phyloP scores from a whole-genome alignment of 2,113 vertebrate genomes.

The Rhegmatorhina hoffmannsi region DNA sequence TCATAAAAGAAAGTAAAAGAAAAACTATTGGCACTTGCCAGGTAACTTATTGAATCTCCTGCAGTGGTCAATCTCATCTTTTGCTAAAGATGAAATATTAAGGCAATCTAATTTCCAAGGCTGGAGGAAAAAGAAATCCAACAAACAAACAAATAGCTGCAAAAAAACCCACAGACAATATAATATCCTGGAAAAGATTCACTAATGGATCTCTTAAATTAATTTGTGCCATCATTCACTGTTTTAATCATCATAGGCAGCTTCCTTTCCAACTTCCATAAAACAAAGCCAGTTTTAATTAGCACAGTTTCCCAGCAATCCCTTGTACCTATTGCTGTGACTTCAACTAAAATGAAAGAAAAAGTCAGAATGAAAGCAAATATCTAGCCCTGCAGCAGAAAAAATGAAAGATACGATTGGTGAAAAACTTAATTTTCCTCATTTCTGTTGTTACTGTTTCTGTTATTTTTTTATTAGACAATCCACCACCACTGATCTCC shows the following conservation, averaged over 20 bases:
- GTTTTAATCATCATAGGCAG: slow-evolving; percentile 38
- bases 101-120: background rate
- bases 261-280: slow-evolving; percentile 15
- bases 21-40: background rate
- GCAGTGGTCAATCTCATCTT: background rate
- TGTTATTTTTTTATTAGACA: background rate
- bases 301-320: background rate
- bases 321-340: background rate
- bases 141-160: background rate
- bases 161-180: background rate
- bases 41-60: background rate
- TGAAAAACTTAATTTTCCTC: background rate
- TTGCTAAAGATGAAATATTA: background rate
- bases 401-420: background rate
- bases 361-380: background rate
- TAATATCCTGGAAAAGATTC: background rate
- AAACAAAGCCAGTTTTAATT: slow-evolving; percentile 29
- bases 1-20: background rate
- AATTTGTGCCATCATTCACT: slow-evolving; percentile 13
- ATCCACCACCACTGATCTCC: background rate
- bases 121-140: background rate
- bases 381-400: background rate
- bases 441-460: background rate
- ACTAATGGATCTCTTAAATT: slow-evolving; percentile 7
- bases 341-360: background rate